Evolutionary conservation across 2,113 vertebrate species (phyloP).

Genomic region (Haemorhous mexicanus): DNA sequence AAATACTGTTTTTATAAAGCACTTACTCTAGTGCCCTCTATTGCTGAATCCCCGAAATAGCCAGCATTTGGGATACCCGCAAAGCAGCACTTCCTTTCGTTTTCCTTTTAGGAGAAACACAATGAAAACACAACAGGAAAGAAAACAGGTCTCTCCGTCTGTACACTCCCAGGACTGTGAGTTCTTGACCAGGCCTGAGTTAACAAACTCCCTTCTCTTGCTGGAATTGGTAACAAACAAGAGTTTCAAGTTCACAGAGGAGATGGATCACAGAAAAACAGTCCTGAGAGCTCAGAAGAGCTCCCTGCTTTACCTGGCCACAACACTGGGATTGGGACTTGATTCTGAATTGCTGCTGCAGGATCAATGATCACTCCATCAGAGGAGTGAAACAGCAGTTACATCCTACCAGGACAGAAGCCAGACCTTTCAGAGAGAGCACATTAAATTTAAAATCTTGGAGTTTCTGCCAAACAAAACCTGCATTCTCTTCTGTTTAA

Average conservation of each 20-base stretch:
- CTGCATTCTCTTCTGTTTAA: background rate
- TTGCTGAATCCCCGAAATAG: background rate
- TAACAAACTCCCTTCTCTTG: background rate
- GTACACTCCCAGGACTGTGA: background rate
- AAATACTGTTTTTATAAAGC: background rate
- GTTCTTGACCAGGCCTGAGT: background rate
- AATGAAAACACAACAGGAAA: background rate
- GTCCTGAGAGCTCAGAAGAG: background rate
- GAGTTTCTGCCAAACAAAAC: background rate
- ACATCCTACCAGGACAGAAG: background rate
- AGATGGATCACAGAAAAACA: background rate
- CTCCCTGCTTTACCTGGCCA: background rate
- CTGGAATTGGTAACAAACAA: background rate
- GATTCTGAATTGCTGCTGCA: background rate
- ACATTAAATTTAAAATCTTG: background rate
- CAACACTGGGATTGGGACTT: background rate
- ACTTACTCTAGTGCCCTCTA: constrained; percentile 49
- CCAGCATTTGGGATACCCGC: background rate
- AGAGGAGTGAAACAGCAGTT: background rate
- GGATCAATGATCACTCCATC: background rate
- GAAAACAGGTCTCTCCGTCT: background rate
- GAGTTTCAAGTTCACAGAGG: background rate
- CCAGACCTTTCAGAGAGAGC: background rate
- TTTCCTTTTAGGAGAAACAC: background rate
- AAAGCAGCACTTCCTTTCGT: background rate